A percentile compares a stretch with the other conserved stretches of the same genome.
phyloP scores from a whole-genome alignment of 53 echinoderm and acorn worm species.

The Holothuria scabra region DNA sequence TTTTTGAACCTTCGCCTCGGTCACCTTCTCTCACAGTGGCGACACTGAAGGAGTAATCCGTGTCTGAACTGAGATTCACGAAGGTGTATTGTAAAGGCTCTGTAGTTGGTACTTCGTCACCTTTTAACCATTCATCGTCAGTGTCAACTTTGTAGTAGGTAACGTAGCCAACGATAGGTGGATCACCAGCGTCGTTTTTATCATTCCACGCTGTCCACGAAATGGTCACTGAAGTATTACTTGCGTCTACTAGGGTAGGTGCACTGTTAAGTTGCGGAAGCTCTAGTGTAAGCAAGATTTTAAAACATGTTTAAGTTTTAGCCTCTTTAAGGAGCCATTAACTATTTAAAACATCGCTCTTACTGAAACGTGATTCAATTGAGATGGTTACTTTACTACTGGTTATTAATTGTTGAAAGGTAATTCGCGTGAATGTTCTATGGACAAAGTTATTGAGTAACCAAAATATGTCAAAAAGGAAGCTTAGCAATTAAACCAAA shows the following conservation, averaged over 20 bases:
- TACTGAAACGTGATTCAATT: no score
- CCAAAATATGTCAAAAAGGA: no score
- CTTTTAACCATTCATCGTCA: background rate
- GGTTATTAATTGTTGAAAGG: no score
- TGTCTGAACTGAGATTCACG: background rate
- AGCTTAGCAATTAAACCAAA: no score
- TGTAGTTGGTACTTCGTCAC: background rate
- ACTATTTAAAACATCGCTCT: no score
- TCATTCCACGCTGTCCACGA: background rate
- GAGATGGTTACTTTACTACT: no score
- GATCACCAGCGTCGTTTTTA: background rate
- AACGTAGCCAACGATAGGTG: background rate
- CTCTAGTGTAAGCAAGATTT: background rate
- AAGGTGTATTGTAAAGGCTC: background rate
- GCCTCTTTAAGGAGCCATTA: no score
- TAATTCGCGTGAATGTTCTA: no score
- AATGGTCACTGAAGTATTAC: background rate
- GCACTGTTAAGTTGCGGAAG: background rate
- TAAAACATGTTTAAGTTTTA: background rate
- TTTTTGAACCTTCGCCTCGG: background rate
- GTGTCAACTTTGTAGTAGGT: background rate
- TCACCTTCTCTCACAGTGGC: conserved; percentile 5
- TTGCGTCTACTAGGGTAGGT: background rate
- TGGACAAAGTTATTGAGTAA: no score
- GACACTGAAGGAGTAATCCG: background rate